Evolutionary conservation across 2,888 invertebrate genomes (phyloP).

Genomic region (Caenorhabditis sp.): DNA sequence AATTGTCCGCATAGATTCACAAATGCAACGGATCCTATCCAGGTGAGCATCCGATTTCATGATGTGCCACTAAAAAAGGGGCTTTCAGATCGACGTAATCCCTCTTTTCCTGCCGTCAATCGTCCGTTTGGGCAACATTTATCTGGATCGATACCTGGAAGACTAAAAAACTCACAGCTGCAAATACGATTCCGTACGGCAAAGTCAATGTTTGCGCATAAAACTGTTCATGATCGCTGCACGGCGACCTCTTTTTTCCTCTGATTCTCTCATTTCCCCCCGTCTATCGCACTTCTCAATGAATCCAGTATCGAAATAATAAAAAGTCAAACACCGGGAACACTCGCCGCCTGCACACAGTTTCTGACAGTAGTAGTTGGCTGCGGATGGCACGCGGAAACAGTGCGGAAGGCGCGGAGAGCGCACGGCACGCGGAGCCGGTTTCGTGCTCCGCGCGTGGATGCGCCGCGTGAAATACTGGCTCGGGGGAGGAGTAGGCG

Average conservation of each 20-base stretch:
- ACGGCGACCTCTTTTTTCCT: background rate
- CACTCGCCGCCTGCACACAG: background rate
- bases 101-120: constrained; percentile 63
- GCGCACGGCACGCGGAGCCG: background rate
- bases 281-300: background rate
- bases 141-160: constrained; percentile 62
- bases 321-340: constrained; percentile 39
- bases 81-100: constrained; percentile 59
- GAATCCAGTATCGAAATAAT: constrained; percentile 26
- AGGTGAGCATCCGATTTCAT: constrained; percentile 31
- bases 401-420: background rate
- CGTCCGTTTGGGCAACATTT: constrained; percentile 62
- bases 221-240: constrained; percentile 46
- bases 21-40: constrained; percentile 48
- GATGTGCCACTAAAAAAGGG: too few relatives aligned
- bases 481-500: background rate
- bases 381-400: background rate
- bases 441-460: background rate
- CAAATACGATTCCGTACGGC: constrained; percentile 2
- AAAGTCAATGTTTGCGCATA: constrained; percentile 30
- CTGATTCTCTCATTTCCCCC: constrained; percentile 4
- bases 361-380: constrained; percentile 31
- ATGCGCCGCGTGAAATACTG: constrained; percentile 42
- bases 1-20: constrained; percentile 55
- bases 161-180: constrained; percentile 28